These are phyloP conservation scores for Ennomos erosarius DNA, from an alignment of 2,888 invertebrate genomes.

Conservation along the genomic window DNA sequence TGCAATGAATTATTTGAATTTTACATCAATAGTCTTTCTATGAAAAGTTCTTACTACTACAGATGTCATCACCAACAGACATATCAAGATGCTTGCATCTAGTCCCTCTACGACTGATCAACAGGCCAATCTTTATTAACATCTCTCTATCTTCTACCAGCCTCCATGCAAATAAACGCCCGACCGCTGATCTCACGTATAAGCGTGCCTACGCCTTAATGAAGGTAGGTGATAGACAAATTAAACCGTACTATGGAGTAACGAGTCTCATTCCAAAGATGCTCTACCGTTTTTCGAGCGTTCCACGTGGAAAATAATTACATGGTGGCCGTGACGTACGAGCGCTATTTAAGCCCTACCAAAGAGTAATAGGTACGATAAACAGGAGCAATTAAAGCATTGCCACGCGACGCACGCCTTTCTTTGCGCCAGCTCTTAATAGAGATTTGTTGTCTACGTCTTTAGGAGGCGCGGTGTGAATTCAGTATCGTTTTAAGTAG, in stretches of 20 bases:
- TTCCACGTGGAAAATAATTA: slow-evolving; percentile 81
- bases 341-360: slow-evolving; percentile 78
- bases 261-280: slow-evolving; percentile 59
- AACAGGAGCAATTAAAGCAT: slow-evolving; percentile 83
- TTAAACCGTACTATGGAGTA: slow-evolving; percentile 67
- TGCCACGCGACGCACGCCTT: slow-evolving; percentile 82
- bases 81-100: too few species aligned
- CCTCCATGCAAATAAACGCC: slow-evolving; percentile 28
- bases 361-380: slow-evolving; percentile 81
- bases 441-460: slow-evolving; percentile 67
- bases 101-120: too few species aligned
- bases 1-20: too few species aligned
- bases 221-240: slow-evolving; percentile 69
- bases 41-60: too few species aligned
- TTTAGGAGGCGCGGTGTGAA: slow-evolving; percentile 28
- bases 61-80: too few species aligned
- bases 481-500: slow-evolving; percentile 25
- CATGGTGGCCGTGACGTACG: slow-evolving; percentile 80
- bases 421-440: slow-evolving; percentile 76
- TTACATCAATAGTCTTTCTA: too few species aligned
- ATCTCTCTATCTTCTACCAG: neutral
- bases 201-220: slow-evolving; percentile 49
- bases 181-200: slow-evolving; percentile 45
- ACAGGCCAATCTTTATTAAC: neutral
- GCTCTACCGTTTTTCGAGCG: slow-evolving; percentile 74